These are phyloP conservation scores for Pseudomyrmex dendroicus DNA, from an alignment of 1,140 invertebrate species.

Conservation along the genomic window DNA sequence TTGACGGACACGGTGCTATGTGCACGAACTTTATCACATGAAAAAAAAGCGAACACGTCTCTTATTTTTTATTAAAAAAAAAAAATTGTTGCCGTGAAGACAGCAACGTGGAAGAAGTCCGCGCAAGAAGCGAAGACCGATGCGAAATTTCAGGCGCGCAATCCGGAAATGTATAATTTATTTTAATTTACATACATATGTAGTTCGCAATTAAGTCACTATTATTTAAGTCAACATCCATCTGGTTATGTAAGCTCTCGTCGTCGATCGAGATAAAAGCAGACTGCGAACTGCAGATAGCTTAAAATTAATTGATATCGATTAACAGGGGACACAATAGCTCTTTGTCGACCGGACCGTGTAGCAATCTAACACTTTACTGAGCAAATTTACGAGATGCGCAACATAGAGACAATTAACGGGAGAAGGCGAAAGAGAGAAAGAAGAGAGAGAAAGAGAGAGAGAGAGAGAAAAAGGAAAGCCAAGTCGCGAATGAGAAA, in stretches of 20 bases:
- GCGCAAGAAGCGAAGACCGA: too few relatives aligned
- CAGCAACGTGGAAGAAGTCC: too few relatives aligned
- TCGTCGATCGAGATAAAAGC: background rate
- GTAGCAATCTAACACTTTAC: constrained; percentile 13
- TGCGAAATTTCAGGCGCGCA: too few relatives aligned
- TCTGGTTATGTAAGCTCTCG: background rate
- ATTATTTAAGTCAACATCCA: background rate
- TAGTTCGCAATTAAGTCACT: background rate
- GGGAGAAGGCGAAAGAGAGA: background rate
- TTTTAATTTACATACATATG: constrained; percentile 4
- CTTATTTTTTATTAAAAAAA: background rate
- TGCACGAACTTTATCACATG: background rate
- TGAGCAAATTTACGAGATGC: constrained; percentile 48
- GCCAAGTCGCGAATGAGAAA: constrained; percentile 4
- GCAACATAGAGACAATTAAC: constrained; percentile 7
- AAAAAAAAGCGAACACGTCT: background rate
- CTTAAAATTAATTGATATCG: constrained; percentile 47
- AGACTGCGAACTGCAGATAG: background rate
- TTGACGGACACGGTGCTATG: too few relatives aligned
- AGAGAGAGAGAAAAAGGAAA: background rate
- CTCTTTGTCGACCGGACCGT: background rate
- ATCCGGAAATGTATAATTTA: background rate
- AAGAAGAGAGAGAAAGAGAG: background rate
- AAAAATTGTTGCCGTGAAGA: too few relatives aligned
- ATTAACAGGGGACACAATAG: constrained; percentile 17